These are phyloP conservation scores for Sarcophaga bullata DNA, from an alignment of 1,140 invertebrate species.

Conservation along the genomic window DNA sequence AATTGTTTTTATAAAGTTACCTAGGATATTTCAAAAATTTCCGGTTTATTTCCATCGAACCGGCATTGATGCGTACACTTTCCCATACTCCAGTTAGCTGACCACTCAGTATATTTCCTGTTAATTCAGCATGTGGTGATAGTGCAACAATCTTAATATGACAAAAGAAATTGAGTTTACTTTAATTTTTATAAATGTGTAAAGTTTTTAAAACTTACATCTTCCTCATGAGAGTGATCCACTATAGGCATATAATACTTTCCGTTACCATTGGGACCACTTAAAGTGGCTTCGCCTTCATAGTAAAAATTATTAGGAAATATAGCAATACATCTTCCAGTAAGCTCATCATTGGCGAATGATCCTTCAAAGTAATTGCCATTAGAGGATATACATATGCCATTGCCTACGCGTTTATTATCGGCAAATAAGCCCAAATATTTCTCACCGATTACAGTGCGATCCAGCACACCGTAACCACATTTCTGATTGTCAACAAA, in stretches of 20 bases:
- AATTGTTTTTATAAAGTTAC: slow-evolving; percentile 58
- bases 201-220: slow-evolving; percentile 20
- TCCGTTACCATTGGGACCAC: slow-evolving; percentile 77
- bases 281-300: slow-evolving; percentile 82
- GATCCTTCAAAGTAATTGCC: slow-evolving; percentile 91
- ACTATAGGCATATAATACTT: slow-evolving; percentile 77
- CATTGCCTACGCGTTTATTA: slow-evolving; percentile 82
- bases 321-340: slow-evolving; percentile 86
- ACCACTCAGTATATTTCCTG: slow-evolving; percentile 66
- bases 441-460: slow-evolving; percentile 86
- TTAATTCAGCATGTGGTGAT: slow-evolving; percentile 17
- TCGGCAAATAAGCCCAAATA: slow-evolving; percentile 89
- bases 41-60: slow-evolving; percentile 76
- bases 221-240: background rate
- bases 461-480: slow-evolving; percentile 89
- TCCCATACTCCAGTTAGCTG: slow-evolving; percentile 81
- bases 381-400: slow-evolving; percentile 86
- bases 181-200: background rate
- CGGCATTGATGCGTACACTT: slow-evolving; percentile 81
- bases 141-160: slow-evolving; percentile 7
- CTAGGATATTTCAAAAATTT: slow-evolving; percentile 71
- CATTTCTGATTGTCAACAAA: slow-evolving; percentile 80
- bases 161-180: background rate
- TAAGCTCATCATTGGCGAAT: slow-evolving; percentile 81
- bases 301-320: slow-evolving; percentile 90